Evolutionary conservation across 2,888 invertebrate genomes (phyloP).

Genomic region (Meteorus cinctellus): DNA sequence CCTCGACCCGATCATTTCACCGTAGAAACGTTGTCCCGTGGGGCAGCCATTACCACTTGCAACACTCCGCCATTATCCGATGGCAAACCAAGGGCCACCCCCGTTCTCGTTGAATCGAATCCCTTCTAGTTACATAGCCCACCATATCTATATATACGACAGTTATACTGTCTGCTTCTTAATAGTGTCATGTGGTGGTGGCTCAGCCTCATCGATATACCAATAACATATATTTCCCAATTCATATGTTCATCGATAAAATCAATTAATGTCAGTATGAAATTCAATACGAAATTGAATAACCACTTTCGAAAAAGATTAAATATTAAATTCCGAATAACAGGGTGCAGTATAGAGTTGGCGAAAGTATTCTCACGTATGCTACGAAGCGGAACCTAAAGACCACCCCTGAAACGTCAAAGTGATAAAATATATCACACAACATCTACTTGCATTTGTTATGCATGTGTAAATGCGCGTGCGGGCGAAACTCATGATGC

Average conservation of each 20-base stretch:
- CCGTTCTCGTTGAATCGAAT: constrained; percentile 54
- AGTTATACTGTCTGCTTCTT: not conserved
- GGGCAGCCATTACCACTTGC: constrained; percentile 63
- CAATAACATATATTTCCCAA: not conserved
- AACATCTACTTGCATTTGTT: constrained; percentile 18
- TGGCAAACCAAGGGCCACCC: constrained; percentile 47
- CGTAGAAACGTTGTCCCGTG: constrained; percentile 55
- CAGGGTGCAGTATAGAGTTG: not conserved
- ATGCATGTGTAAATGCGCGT: constrained; percentile 2
- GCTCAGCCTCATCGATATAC: not conserved
- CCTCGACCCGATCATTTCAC: constrained; percentile 37
- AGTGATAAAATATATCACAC: constrained; percentile 14
- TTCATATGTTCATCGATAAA: not conserved
- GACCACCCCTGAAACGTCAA: constrained; percentile 11
- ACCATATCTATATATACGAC: constrained; percentile 19
- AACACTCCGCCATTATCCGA: constrained; percentile 61
- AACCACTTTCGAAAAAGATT: constrained; percentile 13
- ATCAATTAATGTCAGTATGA: not conserved
- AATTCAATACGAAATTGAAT: not conserved
- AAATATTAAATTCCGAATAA: constrained; percentile 30
- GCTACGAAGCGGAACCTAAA: constrained; percentile 52
- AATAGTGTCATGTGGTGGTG: not conserved
- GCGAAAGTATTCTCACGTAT: not conserved
- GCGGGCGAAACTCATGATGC: not conserved
- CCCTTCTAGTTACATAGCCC: constrained; percentile 61